Evolutionary conservation across 37 sponge, comb jelly and placozoan genomes (phyloP), one percentile per base, ranked within the genome.

Genomic region (Diacarnus erythraeanus): DNA sequence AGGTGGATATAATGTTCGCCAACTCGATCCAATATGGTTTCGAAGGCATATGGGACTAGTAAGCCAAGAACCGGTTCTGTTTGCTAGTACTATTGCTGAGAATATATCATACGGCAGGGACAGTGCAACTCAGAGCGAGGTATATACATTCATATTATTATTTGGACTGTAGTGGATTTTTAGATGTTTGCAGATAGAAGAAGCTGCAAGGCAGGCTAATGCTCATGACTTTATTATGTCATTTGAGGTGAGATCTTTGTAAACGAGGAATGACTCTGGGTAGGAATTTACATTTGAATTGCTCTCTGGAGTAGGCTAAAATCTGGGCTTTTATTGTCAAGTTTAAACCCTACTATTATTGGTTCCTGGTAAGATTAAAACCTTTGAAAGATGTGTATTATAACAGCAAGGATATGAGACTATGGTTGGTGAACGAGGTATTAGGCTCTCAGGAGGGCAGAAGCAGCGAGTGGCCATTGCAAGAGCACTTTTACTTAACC

Each of bases 11-110:
- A 58, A 94, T 58, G 9, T 94, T 56, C 59, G 65, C 23, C 79
- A 86, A 5, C 61, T 94, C 36, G 91, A 94, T 35, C 91, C 95
- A 18, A 33, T 18, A 1, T 94, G 95, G 95, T 90, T 81, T 44
- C 67, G 95, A 10, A 42, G 67, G 0, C 88, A 87, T 64, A 86
- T 94, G 38, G 88, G 87, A 26, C 63, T 94, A 1, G 95, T 94
- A 37, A 89, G 87, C 42, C 95, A 94, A 58, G 95, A 94, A 70
- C 95, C 95, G 21, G 88, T 94, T 2, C 79, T 94, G 69, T 94
- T 94, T 87, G 95, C 90, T 41, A 63, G 85, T 47, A 77, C 95
- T 29, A 90, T 94, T 36, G 57, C 64, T 38, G 95, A 94, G 33
- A 94, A 94, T 70, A 94, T 94, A 21, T 35, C 76, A 18, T 94